Conservation (phyloP, 2,888 invertebrate genomes). For the Thereva nobilitata region DNA sequence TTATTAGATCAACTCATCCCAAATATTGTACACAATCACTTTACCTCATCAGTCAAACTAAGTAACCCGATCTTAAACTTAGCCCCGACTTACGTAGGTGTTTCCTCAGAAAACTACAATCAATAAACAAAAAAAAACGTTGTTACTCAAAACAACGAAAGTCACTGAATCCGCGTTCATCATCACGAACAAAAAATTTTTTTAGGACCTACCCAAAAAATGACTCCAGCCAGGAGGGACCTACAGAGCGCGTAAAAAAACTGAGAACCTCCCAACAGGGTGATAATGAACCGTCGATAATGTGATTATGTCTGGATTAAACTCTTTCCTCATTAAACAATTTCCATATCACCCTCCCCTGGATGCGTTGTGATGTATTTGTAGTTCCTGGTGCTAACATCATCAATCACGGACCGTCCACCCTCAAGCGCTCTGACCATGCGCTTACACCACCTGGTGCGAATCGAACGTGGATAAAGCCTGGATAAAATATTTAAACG, state of each 20-base stretch:
- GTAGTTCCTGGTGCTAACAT: conserved; percentile 34
- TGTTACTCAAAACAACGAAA: too few relatives aligned
- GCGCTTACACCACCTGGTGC: conserved; percentile 25
- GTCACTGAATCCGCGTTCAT: too few relatives aligned
- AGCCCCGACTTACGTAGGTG: too few relatives aligned
- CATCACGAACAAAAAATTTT: conserved; percentile 5
- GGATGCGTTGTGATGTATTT: conserved; percentile 33
- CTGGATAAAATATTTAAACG: conserved; percentile 3
- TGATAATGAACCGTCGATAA: conserved; percentile 35
- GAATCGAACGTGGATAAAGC: conserved; percentile 25
- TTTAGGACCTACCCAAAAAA: conserved; percentile 23
- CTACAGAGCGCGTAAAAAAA: not conserved
- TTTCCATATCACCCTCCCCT: conserved; percentile 32
- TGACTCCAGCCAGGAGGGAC: conserved; percentile 26
- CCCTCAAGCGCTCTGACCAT: conserved; percentile 21
- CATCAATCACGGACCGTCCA: conserved; percentile 30
- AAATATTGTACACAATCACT: too few relatives aligned
- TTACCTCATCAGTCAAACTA: too few relatives aligned
- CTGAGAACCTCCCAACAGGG: conserved; percentile 23
- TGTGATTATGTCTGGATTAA: conserved; percentile 28
- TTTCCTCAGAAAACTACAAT: too few relatives aligned
- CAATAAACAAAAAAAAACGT: too few relatives aligned
- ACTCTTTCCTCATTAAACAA: conserved; percentile 34
- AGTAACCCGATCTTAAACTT: too few relatives aligned
- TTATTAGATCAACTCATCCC: too few relatives aligned